phyloP scores from a whole-genome alignment of 2,797 vertebrate genomes.

The Amblyraja radiata region DNA sequence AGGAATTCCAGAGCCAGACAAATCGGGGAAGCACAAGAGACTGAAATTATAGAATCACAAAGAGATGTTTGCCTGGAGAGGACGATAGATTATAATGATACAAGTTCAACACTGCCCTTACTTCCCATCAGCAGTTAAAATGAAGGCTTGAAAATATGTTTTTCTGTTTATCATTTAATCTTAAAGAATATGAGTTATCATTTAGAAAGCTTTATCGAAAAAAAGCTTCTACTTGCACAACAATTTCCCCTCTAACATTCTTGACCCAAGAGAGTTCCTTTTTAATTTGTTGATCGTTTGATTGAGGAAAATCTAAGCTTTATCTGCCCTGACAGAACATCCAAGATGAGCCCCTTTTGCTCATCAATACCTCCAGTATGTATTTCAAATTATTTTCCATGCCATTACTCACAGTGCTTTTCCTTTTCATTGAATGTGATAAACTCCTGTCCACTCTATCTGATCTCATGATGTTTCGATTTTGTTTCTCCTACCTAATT shows the following conservation, averaged over 20 bases:
- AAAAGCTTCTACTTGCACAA: neutral
- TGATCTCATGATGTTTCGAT: neutral
- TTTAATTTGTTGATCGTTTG: conserved; percentile 4
- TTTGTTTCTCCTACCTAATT: neutral
- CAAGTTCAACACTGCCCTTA: neutral
- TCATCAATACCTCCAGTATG: neutral
- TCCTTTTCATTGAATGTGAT: neutral
- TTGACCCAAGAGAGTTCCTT: neutral
- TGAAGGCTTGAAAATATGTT: neutral
- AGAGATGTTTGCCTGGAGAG: neutral
- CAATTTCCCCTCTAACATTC: neutral
- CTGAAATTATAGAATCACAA: neutral
- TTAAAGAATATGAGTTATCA: neutral
- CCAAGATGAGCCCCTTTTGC: neutral
- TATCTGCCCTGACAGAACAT: neutral
- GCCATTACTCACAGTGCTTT: neutral
- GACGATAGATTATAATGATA: neutral
- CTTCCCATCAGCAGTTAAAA: neutral
- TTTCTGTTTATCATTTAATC: neutral
- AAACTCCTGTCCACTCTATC: neutral
- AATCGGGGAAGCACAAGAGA: neutral
- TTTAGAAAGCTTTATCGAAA: neutral
- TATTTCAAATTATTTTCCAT: neutral
- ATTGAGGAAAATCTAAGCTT: neutral
- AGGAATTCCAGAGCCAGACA: neutral